Evolutionary conservation across 2,113 vertebrate species (phyloP), one percentile per base, ranked within the genome.

Genomic region (Clarias gariepinus): DNA sequence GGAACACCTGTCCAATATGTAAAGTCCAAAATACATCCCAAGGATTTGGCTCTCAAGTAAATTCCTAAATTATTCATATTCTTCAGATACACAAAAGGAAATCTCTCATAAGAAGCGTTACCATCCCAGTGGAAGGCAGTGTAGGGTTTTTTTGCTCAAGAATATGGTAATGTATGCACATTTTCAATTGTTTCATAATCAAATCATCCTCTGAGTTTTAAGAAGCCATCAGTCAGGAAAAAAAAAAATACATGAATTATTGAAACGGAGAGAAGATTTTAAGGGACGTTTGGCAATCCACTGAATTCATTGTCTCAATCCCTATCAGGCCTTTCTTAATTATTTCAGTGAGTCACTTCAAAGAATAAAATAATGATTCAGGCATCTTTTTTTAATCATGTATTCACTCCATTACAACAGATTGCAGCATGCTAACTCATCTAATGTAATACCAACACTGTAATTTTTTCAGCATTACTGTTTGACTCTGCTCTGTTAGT

Each of bases 111-210:
- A n/a, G 82, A 84, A 74, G 28, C 25, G 6, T 25, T 60, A 8
- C 21, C 9, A 10, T 86, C 53, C n/a, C 18, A 30, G 60, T 66
- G 33, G 57, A 57, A 47, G 21, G 12, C 60, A 36, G 1, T 19
- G 30, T 36, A 52, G 15, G 36, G 25, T 2, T 58, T 4, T 2
- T 58, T 4, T 52, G 55, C 79, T 80, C 15, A 60, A 55, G 82
- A 71, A 60, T 55, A 90, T 88, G 84, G 47, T 84, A 85, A 89
- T 89, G 18, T 77, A 88, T 78, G 83, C 77, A 86, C 83, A 87
- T 87, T 85, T 90, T 88, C 84, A 87, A 80, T 66, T 86, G 81
- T 87, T 78, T 81, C 30, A 19, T 83, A 78, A 89, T 80, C 52
- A 82, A 73, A 47, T 83, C 16, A 61, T 81, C 64, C 74, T 80